These are phyloP conservation scores for Chrysogorgia sp. DNA, from an alignment of 92 coral and sea anemone species.

Conservation along the genomic window DNA sequence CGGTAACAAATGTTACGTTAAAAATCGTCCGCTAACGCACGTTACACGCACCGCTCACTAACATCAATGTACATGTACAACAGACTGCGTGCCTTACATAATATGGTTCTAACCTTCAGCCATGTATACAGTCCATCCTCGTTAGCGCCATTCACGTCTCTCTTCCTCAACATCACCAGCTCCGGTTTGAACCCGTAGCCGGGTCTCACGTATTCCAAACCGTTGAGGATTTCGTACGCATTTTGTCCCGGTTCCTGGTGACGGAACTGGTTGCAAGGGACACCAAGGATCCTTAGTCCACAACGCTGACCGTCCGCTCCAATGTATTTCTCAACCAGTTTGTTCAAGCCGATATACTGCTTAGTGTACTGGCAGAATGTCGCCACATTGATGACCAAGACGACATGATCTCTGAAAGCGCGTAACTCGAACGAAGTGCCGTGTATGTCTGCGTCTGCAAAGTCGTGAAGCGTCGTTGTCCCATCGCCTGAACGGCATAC, in stretches of 20 bases:
- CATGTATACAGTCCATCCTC: slow-evolving; percentile 66
- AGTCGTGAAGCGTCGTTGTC: slow-evolving; percentile 61
- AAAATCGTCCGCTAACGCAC: too few relatives aligned
- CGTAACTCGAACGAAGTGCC: slow-evolving; percentile 39
- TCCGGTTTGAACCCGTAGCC: slow-evolving; percentile 69
- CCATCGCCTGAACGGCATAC: slow-evolving; percentile 46
- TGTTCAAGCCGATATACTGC: slow-evolving; percentile 77
- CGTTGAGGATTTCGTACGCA: slow-evolving; percentile 72
- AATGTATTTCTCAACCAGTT: slow-evolving; percentile 57
- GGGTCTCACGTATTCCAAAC: slow-evolving; percentile 75
- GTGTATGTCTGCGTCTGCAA: slow-evolving; percentile 47
- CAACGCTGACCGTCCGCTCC: slow-evolving; percentile 54
- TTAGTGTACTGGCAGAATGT: slow-evolving; percentile 74
- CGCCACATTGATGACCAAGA: slow-evolving; percentile 73
- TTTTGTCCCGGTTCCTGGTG: slow-evolving; percentile 76
- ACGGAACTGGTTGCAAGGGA: slow-evolving; percentile 83
- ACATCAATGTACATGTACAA: too few relatives aligned
- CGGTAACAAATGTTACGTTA: too few relatives aligned
- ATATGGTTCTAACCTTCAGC: slow-evolving; percentile 63
- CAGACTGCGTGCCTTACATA: too few relatives aligned
- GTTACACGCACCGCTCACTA: too few relatives aligned
- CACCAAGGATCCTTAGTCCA: slow-evolving; percentile 65
- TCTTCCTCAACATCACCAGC: slow-evolving; percentile 61
- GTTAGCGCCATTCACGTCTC: slow-evolving; percentile 75
- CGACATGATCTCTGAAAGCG: slow-evolving; percentile 54